Percentiles rank a stretch among this genome's conserved stretches.
Conservation (phyloP, 1,140 invertebrate genomes). For the Apis cerana region DNA sequence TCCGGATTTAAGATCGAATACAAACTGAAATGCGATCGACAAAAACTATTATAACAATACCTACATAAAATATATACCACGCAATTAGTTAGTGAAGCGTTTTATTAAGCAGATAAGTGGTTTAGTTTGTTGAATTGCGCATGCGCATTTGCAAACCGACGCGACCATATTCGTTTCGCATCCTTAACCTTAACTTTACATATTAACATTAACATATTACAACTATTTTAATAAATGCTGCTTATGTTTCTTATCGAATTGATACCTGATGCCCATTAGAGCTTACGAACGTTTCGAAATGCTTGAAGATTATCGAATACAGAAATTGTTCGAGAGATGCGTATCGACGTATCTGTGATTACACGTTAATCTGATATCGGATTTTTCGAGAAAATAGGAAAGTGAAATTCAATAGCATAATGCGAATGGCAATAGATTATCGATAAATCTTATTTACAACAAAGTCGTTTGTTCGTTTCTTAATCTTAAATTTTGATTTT, state of each 20-base stretch:
- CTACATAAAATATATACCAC: conserved; percentile 58
- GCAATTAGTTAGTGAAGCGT: conserved; percentile 76
- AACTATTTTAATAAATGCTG: conserved; percentile 55
- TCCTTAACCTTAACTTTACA: conserved; percentile 41
- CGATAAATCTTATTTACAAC: too few relatives aligned
- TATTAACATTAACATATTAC: not conserved
- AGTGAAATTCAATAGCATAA: too few relatives aligned
- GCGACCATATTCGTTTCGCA: conserved; percentile 10
- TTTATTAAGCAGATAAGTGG: conserved; percentile 79
- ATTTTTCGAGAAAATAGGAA: too few relatives aligned
- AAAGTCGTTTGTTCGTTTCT: too few relatives aligned
- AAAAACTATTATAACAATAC: conserved; percentile 72
- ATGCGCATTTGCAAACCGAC: not conserved
- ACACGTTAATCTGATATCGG: too few relatives aligned
- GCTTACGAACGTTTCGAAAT: not conserved
- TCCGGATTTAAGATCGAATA: conserved; percentile 40
- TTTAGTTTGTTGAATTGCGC: conserved; percentile 53
- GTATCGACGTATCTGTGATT: too few relatives aligned
- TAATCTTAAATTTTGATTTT: too few relatives aligned
- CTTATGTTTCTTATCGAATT: conserved; percentile 38
- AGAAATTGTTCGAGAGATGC: not conserved
- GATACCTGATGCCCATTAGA: not conserved
- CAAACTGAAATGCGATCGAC: conserved; percentile 51
- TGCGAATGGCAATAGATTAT: too few relatives aligned
- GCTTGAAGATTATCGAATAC: not conserved